Evolutionary conservation across 2,113 vertebrate species (phyloP).

Genomic region (Oophaga pumilio): DNA sequence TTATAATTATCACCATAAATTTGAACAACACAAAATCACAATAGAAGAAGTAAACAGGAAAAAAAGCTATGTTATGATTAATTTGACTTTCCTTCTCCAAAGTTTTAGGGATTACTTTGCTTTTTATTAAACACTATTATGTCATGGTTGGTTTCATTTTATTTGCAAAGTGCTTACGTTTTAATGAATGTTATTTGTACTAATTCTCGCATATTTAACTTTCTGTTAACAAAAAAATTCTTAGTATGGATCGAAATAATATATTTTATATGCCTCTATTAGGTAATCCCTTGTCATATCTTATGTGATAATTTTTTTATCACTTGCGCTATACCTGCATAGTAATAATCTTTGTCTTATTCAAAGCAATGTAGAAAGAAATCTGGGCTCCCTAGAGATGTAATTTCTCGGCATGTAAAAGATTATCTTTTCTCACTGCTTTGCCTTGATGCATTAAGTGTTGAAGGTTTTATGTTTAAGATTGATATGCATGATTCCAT

Average conservation of each 20-base stretch:
- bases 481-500: not conserved
- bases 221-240: not conserved
- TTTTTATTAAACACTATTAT: not conserved
- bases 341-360: not conserved
- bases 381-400: slow-evolving; percentile 22
- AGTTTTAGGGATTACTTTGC: not conserved
- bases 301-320: slow-evolving; percentile 23
- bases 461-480: slow-evolving; percentile 1
- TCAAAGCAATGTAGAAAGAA: slow-evolving; percentile 17
- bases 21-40: too few species aligned
- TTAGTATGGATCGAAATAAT: slow-evolving; percentile 5
- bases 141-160: not conserved
- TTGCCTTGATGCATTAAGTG: not conserved
- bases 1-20: too few species aligned
- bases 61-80: not conserved
- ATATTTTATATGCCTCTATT: slow-evolving; percentile 8
- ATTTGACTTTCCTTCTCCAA: not conserved
- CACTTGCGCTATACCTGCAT: slow-evolving; percentile 15
- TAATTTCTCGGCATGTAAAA: slow-evolving; percentile 24
- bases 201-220: not conserved
- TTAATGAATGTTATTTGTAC: slow-evolving; percentile 8
- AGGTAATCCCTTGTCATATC: slow-evolving; percentile 21
- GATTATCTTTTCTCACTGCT: slow-evolving; percentile 32
- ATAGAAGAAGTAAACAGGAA: not conserved
- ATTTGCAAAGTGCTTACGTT: not conserved